Evolutionary conservation across 2,888 invertebrate species (phyloP), one percentile per base, ranked within the genome.

Genomic region (Melolontha melolontha): DNA sequence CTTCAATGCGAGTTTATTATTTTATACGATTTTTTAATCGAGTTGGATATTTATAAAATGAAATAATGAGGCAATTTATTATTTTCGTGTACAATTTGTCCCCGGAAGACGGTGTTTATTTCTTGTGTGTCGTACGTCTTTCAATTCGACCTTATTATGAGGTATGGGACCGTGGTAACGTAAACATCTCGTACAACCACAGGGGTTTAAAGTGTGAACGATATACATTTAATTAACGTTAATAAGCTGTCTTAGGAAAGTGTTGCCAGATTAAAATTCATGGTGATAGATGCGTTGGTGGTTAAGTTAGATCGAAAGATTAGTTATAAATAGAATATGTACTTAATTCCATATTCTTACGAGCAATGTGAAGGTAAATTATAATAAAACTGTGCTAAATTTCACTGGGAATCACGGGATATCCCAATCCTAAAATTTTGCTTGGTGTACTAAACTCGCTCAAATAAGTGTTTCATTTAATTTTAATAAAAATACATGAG

Each of bases 61-160:
- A 44, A 34, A 59, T 59, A 59, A 59, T 59, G 59, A 59, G 59
- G 44, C 41, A 59, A 59, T 59, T 59, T 59, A 59, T 59, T 59
- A 59, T 47, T 59, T 47, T 59, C 47, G 41, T 17, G 29, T 29
- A 47, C 47, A 59, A 59, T 59, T 47, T 59, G 47, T 59, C 59
- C 29, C 47, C 44, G 59, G 47, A 44, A 47, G 47, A 47, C 59
- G 44, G 14, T 47, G 59, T 59, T 59, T 59, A 59, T 29, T 7
- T 14, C 29, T 29, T 14, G 47, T 42, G 29, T 34, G 59, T 44
- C 59, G 59, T 59, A 47, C 59, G 47, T 59, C 59, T 59, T 59
- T 59, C 59, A 59, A 59, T 59, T 55, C 34, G 44, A 47, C 29
- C 29, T 59, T 34, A 34, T 44, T 41, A 59, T 47, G 59, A 59